Evolutionary conservation across 2,797 vertebrate species (phyloP), one percentile per base, ranked within the genome.

Genomic region (Numenius phaeopus): DNA sequence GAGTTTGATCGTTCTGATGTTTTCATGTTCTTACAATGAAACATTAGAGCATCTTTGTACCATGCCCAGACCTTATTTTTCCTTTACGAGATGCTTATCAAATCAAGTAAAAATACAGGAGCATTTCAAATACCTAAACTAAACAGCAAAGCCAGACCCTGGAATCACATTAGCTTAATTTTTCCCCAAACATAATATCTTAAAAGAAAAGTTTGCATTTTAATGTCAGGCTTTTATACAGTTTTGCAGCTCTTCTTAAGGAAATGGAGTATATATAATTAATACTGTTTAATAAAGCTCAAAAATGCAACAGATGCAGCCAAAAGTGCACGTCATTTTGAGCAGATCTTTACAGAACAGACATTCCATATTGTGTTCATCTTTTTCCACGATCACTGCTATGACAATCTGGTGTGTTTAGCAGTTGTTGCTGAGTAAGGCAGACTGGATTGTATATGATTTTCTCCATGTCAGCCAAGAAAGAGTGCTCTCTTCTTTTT

Each of bases 351-450:
- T 97, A 83, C 81, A 93, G 96, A 97, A 96, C 97, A 97, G 95
- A 98, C 97, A 95, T 96, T 93, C 97, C 97, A 97, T 97, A 97
- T 98, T 97, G 97, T 96, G 95, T 97, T 97, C 98, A 94, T 97
- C 95, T 96, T 98, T 97, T 97, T 91, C 95, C 93, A 87, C 90
- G 78, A 91, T 96, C 97, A 83, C 90, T 96, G 91, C 96, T 96
- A 91, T 97, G 96, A 91, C 97, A 97, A 97, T 98, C 97, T 98
- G 96, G 87, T 98, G 75, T 94, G 88, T 95, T 96, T 95, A 97
- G 92, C 96, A 97, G 97, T 97, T 96, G 95, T 96, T 97, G 97
- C 96, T 97, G 96, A 97, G 90, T 97, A 93, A 97, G 94, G 95
- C 96, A 97, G 96, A 97, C 95, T 95, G 94, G 97, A 96, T 98